Evolutionary conservation across 1,140 invertebrate species (phyloP).

Genomic region (Artemia franciscana): DNA sequence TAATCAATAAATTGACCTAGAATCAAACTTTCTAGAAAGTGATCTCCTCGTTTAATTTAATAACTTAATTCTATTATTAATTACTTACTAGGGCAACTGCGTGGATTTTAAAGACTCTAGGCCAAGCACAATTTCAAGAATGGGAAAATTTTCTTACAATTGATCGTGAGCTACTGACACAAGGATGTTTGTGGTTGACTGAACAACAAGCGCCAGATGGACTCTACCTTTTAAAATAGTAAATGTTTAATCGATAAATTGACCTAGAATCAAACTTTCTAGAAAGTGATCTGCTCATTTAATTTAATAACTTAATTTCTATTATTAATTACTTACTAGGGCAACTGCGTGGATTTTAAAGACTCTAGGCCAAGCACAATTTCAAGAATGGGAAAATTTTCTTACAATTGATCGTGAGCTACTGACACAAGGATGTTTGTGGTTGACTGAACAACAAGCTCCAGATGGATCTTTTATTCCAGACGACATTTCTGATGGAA

Average conservation of each 20-base stretch:
- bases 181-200: constrained; percentile 21
- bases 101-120: constrained; percentile 22
- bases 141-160: constrained; percentile 28
- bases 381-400: constrained; percentile 29
- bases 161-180: constrained; percentile 21
- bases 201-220: constrained; percentile 22
- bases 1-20: too few relatives aligned
- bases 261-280: too few relatives aligned
- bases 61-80: too few relatives aligned
- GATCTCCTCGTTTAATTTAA: too few relatives aligned
- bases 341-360: constrained; percentile 25
- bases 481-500: neutral
- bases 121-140: constrained; percentile 25
- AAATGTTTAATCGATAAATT: too few relatives aligned
- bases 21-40: too few relatives aligned
- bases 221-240: too few relatives aligned
- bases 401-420: constrained; percentile 25
- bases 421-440: constrained; percentile 18
- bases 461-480: constrained; percentile 21
- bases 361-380: constrained; percentile 22
- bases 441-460: constrained; percentile 23
- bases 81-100: constrained; percentile 28
- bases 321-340: too few relatives aligned
- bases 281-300: too few relatives aligned
- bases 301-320: too few relatives aligned